Evolutionary conservation across 2,113 vertebrate species (phyloP).

Genomic region (Harpagus bidentatus): DNA sequence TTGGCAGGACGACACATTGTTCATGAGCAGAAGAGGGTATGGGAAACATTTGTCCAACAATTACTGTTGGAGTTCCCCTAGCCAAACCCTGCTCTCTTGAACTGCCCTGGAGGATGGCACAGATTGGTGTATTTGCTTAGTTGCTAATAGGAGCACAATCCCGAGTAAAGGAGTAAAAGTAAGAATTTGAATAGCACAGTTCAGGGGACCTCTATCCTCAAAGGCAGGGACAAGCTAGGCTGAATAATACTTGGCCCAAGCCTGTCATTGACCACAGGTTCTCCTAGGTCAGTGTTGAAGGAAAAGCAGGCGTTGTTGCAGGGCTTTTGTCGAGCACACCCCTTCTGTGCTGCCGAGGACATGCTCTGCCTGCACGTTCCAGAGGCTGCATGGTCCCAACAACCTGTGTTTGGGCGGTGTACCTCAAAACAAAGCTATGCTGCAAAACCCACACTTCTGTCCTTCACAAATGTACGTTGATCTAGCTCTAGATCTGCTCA

Average conservation of each 20-base stretch:
- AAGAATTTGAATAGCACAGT: neutral
- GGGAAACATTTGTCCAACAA: conserved; percentile 17
- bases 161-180: neutral
- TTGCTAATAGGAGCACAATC: neutral
- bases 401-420: fast-evolving
- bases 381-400: neutral
- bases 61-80: neutral
- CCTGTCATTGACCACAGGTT: neutral
- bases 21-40: neutral
- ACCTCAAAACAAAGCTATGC: neutral
- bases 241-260: neutral
- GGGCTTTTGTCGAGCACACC: neutral
- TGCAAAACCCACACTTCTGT: neutral
- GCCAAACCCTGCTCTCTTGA: neutral
- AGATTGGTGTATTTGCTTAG: neutral
- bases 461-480: fast-evolving
- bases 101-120: neutral
- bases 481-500: neutral
- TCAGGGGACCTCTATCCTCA: neutral
- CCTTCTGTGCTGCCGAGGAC: neutral
- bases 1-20: neutral
- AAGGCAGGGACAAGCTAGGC: neutral
- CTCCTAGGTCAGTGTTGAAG: neutral
- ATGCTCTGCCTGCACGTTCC: neutral
- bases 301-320: neutral